These are phyloP conservation scores for Hofmannophila pseudospretella DNA, from an alignment of 2,888 invertebrate species.

Conservation along the genomic window DNA sequence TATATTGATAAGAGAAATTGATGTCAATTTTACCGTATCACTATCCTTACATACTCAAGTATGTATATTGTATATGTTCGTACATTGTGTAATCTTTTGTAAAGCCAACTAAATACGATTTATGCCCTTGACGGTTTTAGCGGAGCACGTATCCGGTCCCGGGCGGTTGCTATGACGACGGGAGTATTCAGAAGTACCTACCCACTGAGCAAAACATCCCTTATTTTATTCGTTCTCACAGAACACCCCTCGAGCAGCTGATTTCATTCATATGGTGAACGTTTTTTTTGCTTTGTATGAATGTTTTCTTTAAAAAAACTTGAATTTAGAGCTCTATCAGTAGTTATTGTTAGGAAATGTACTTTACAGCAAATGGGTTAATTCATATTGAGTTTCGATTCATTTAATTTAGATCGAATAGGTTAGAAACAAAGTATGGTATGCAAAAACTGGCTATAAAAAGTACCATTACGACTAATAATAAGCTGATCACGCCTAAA, in stretches of 20 bases:
- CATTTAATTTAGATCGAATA: no score
- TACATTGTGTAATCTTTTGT: background rate
- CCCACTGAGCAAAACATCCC: constrained; percentile 41
- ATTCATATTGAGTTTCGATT: no score
- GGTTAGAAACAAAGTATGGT: no score
- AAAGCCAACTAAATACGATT: constrained; percentile 2
- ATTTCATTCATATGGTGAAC: constrained; percentile 42
- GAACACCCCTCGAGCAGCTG: constrained; percentile 53
- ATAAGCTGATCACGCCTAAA: no score
- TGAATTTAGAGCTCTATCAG: no score
- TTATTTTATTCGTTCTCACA: constrained; percentile 40
- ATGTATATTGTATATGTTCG: background rate
- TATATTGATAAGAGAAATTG: constrained; percentile 14
- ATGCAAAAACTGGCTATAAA: no score
- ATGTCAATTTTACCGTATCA: constrained; percentile 6
- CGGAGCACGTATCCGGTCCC: constrained; percentile 37
- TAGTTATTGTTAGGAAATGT: no score
- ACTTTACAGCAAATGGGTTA: no score
- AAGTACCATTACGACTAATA: no score
- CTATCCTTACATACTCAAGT: background rate
- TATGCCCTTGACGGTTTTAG: constrained; percentile 13
- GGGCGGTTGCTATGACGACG: constrained; percentile 47
- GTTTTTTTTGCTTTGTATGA: background rate
- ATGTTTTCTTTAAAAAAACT: background rate
- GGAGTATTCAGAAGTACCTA: constrained; percentile 17